Evolutionary conservation across 2,113 vertebrate genomes (phyloP).

Genomic region (Siniperca knerii): DNA sequence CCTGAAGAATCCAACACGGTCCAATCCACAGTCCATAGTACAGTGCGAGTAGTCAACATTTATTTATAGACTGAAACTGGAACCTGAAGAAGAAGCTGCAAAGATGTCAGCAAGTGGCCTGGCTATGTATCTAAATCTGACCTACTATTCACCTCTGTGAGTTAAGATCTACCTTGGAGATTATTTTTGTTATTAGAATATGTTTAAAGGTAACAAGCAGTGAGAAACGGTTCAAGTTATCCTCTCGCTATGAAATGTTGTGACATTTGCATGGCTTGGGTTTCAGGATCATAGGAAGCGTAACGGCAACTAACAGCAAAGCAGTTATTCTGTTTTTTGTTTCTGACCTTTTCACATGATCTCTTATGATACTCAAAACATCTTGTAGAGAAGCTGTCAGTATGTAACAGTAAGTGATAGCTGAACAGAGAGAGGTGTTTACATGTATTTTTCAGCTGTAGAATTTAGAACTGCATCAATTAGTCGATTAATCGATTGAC

Average conservation of each 20-base stretch:
- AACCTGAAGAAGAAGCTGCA: constrained; percentile 76
- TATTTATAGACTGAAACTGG: constrained; percentile 84
- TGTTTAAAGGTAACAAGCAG: not conserved
- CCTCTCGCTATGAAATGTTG: constrained; percentile 13
- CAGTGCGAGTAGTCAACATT: constrained; percentile 56
- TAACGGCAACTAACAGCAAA: not conserved
- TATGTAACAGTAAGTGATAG: constrained; percentile 17
- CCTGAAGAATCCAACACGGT: constrained; percentile 37
- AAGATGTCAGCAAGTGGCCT: constrained; percentile 68
- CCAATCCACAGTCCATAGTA: constrained; percentile 20
- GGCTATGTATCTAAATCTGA: constrained; percentile 61
- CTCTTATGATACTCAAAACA: not conserved
- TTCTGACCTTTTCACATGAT: constrained; percentile 36
- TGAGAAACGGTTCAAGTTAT: not conserved
- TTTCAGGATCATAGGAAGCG: not conserved
- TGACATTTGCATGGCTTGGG: constrained; percentile 15
- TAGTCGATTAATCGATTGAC: too few relatives aligned
- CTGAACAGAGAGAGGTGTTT: not conserved
- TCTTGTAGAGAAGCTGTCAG: not conserved
- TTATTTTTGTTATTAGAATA: constrained; percentile 15
- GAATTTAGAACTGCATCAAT: not conserved
- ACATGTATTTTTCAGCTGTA: not conserved
- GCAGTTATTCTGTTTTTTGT: not conserved
- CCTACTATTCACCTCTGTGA: constrained; percentile 54
- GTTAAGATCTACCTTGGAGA: not conserved